These are phyloP conservation scores for Elmis aenea DNA, from an alignment of 2,888 invertebrate species.

Conservation along the genomic window DNA sequence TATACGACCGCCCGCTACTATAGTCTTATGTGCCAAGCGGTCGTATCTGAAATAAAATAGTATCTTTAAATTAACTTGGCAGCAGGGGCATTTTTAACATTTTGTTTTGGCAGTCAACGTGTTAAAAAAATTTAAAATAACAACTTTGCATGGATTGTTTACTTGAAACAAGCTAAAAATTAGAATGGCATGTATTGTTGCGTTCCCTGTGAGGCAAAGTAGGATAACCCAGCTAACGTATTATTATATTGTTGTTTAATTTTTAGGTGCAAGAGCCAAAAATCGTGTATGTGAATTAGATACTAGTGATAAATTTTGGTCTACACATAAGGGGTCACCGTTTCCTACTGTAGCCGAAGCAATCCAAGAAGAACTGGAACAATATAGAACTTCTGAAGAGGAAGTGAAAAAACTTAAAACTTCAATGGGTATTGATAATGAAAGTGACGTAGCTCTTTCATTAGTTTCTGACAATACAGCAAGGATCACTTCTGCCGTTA, in stretches of 20 bases:
- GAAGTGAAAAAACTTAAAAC: slow-evolving; percentile 93
- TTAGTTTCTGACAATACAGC: slow-evolving; percentile 92
- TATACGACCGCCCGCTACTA: no score
- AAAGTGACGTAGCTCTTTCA: slow-evolving; percentile 78
- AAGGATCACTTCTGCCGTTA: slow-evolving; percentile 89
- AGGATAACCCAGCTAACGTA: no score
- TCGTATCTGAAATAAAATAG: no score
- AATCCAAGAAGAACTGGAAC: slow-evolving; percentile 96
- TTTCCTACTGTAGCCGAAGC: slow-evolving; percentile 96
- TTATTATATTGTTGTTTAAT: slow-evolving; percentile 3
- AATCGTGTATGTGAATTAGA: slow-evolving; percentile 87
- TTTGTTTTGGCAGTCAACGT: no score
- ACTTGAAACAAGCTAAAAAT: no score
- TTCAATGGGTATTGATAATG: slow-evolving; percentile 90
- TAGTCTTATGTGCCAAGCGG: no score
- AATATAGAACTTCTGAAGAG: slow-evolving; percentile 85
- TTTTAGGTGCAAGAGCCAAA: slow-evolving; percentile 64
- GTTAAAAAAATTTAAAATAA: no score
- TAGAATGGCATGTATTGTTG: no score
- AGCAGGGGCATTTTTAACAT: no score
- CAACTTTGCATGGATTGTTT: no score
- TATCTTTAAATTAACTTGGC: no score
- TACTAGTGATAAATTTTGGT: slow-evolving; percentile 88
- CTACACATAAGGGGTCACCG: slow-evolving; percentile 87
- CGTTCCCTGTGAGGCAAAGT: no score